Evolutionary conservation across 2,797 vertebrate genomes (phyloP).

Genomic region (Ctenopoma multispine): DNA sequence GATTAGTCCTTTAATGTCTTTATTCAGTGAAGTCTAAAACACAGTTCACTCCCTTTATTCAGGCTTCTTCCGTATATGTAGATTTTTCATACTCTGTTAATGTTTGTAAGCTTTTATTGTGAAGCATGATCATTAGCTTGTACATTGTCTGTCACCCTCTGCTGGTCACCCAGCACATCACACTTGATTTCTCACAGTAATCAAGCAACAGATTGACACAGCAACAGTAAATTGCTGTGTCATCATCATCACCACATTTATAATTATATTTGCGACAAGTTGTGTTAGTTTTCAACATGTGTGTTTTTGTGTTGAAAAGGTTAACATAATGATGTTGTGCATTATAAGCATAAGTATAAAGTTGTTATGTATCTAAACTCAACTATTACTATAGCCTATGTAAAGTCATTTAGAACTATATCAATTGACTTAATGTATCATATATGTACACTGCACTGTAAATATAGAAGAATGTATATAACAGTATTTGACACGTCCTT

Average conservation of each 20-base stretch:
- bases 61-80: background rate
- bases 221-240: no score
- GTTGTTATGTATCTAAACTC: no score
- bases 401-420: conserved; percentile 15
- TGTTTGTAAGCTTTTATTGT: background rate
- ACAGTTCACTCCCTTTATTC: no score
- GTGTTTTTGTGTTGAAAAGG: background rate
- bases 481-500: background rate
- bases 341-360: background rate
- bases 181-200: no score
- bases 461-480: conserved; percentile 7
- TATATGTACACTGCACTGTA: background rate
- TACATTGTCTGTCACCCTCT: background rate
- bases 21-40: no score
- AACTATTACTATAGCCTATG: background rate
- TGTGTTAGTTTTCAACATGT: background rate
- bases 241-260: background rate
- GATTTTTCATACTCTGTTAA: no score
- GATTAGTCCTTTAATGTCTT: no score
- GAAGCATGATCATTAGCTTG: background rate
- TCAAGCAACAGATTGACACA: no score
- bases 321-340: background rate
- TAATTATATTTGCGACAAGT: background rate
- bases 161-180: conserved; percentile 16
- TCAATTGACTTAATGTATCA: background rate